Evolutionary conservation across 2,797 vertebrate species (phyloP).

Genomic region (Aldrovandia affinis): DNA sequence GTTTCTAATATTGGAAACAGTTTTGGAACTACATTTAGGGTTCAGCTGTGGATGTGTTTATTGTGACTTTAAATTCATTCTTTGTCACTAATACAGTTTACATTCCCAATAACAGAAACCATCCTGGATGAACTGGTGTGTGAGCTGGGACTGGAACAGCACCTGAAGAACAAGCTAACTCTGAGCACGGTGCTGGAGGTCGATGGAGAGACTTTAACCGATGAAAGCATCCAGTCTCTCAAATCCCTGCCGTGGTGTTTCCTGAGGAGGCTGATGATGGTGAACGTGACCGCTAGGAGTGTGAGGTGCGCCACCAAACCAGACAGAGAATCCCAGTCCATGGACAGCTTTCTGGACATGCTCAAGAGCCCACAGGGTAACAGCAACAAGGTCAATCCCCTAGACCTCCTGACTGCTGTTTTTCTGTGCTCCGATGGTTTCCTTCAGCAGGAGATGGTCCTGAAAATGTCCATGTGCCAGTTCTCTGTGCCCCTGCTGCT

Average conservation of each 20-base stretch:
- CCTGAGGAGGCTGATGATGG: slow-evolving; percentile 68
- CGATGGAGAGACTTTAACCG: slow-evolving; percentile 48
- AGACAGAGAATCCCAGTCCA: neutral
- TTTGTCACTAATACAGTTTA: neutral
- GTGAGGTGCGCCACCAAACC: neutral
- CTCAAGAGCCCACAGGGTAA: neutral
- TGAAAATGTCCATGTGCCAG: slow-evolving; percentile 84
- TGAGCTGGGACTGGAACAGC: slow-evolving; percentile 53
- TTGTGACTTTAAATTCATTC: neutral
- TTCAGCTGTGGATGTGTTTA: neutral
- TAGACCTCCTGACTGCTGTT: slow-evolving; percentile 77
- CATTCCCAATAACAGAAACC: slow-evolving; percentile 48
- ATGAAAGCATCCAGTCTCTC: slow-evolving; percentile 45
- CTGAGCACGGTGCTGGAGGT: slow-evolving; percentile 62
- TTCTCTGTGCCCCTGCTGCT: slow-evolving; percentile 81
- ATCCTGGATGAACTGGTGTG: slow-evolving; percentile 44
- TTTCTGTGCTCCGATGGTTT: slow-evolving; percentile 77
- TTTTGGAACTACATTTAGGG: too few species aligned
- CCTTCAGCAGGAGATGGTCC: slow-evolving; percentile 76
- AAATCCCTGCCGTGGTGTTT: slow-evolving; percentile 63
- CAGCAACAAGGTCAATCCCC: slow-evolving; percentile 56
- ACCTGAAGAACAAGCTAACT: slow-evolving; percentile 57
- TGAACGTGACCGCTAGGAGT: slow-evolving; percentile 64
- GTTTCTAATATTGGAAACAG: too few species aligned
- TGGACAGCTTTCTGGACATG: neutral